phyloP scores from a whole-genome alignment of 2,797 vertebrate species.

The Octomys mimax region DNA sequence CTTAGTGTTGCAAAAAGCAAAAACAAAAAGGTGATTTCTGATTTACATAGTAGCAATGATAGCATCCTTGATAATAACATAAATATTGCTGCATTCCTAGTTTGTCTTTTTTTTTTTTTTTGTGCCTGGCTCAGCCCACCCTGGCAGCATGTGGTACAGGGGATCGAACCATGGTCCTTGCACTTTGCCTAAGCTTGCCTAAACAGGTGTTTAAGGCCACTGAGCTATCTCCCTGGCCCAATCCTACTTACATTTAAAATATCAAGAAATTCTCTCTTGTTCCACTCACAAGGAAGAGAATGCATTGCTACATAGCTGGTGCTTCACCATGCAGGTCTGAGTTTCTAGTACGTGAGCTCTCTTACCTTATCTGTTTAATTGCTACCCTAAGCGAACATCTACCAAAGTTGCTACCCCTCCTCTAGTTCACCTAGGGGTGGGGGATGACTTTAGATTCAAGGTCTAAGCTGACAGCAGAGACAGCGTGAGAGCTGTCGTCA shows the following conservation, averaged over 20 bases:
- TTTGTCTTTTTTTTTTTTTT: slow-evolving; percentile 59
- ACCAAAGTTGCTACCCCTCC: neutral
- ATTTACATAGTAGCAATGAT: slow-evolving; percentile 80
- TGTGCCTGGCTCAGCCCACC: no score
- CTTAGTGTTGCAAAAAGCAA: neutral
- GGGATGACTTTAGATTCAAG: neutral
- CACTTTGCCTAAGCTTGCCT: no score
- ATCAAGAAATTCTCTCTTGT: slow-evolving; percentile 79
- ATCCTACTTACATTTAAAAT: slow-evolving; percentile 83
- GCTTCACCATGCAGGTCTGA: neutral
- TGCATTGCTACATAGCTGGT: neutral
- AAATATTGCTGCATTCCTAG: slow-evolving; percentile 84
- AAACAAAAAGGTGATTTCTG: slow-evolving; percentile 52
- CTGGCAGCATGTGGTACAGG: no score
- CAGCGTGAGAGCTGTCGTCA: accelerated
- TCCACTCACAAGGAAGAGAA: slow-evolving; percentile 81
- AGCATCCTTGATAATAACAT: slow-evolving; percentile 76
- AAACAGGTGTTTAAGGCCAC: no score
- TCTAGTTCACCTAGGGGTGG: neutral
- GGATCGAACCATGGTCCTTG: no score
- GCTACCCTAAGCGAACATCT: neutral
- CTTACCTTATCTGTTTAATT: neutral
- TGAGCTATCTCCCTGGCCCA: no score
- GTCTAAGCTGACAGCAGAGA: neutral
- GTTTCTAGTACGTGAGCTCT: neutral